Evolutionary conservation across 2,888 invertebrate species (phyloP).

Genomic region (Pilophorus perplexus): DNA sequence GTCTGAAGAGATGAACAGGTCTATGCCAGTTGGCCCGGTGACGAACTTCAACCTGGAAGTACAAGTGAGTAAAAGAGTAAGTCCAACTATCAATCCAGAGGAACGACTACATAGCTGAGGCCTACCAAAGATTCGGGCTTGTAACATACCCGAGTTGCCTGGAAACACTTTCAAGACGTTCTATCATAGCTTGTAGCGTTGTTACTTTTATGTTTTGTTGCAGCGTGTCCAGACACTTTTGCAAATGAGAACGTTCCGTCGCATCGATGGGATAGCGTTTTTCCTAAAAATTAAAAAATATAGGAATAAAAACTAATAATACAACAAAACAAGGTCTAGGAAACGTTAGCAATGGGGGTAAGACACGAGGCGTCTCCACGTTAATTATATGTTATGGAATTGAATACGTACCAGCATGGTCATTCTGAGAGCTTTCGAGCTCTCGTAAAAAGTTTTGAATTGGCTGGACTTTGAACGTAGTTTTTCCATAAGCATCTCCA

Average conservation of each 20-base stretch:
- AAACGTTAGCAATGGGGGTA: too few species aligned
- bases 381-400: too few species aligned
- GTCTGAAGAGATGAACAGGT: constrained; percentile 88
- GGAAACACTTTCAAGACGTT: constrained; percentile 85
- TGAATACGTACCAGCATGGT: constrained; percentile 69
- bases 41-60: constrained; percentile 77
- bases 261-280: constrained; percentile 85
- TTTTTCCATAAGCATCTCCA: constrained; percentile 88
- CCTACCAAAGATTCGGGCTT: too few species aligned
- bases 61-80: constrained; percentile 10
- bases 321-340: constrained; percentile 47
- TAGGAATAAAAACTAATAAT: not conserved
- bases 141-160: constrained; percentile 78
- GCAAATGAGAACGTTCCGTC: constrained; percentile 78
- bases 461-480: constrained; percentile 79
- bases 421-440: constrained; percentile 83
- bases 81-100: too few species aligned
- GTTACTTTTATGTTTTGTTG: constrained; percentile 93
- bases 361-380: too few species aligned
- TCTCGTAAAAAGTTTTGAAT: constrained; percentile 78
- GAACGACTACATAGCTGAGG: too few species aligned
- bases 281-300: constrained; percentile 60
- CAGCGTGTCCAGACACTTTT: constrained; percentile 85
- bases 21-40: constrained; percentile 74
- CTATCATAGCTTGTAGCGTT: constrained; percentile 85